Percentiles rank a stretch among this genome's conserved stretches.
Evolutionary conservation across 2,888 invertebrate species (phyloP).

Genomic region (Cepaea hortensis): DNA sequence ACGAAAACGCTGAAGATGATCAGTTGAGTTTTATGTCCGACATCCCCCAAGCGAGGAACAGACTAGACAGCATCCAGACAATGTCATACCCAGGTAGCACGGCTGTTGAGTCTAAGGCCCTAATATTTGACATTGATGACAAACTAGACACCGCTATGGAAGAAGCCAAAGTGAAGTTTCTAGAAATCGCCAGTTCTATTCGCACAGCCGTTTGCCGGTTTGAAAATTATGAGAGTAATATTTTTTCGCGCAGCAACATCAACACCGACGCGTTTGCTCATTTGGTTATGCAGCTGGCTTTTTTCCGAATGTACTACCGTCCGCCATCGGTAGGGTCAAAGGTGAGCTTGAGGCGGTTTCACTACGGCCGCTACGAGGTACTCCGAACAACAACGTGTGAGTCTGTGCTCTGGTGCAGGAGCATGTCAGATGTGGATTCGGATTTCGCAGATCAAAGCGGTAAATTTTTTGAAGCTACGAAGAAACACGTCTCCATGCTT

Average conservation of each 20-base stretch:
- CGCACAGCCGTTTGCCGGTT: conserved; percentile 17
- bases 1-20: not conserved
- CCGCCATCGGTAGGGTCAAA: conserved; percentile 23
- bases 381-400: conserved; percentile 16
- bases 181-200: not conserved
- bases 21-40: not conserved
- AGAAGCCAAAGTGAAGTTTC: conserved; percentile 8
- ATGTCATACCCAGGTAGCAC: not conserved
- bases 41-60: not conserved
- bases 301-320: conserved; percentile 31
- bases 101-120: not conserved
- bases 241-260: conserved; percentile 4
- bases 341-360: conserved; percentile 13
- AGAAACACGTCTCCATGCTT: conserved; percentile 7
- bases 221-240: conserved; percentile 12
- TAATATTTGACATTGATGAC: conserved; percentile 21
- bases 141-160: not conserved
- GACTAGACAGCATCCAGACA: no score
- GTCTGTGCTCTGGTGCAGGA: conserved; percentile 15
- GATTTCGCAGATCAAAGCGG: not conserved
- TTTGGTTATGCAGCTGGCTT: conserved; percentile 31
- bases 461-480: conserved; percentile 24
- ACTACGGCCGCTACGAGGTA: conserved; percentile 23
- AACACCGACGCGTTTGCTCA: conserved; percentile 42
- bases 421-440: not conserved